Conservation (phyloP, 2,113 vertebrate genomes). For the Antigone vipio region DNA sequence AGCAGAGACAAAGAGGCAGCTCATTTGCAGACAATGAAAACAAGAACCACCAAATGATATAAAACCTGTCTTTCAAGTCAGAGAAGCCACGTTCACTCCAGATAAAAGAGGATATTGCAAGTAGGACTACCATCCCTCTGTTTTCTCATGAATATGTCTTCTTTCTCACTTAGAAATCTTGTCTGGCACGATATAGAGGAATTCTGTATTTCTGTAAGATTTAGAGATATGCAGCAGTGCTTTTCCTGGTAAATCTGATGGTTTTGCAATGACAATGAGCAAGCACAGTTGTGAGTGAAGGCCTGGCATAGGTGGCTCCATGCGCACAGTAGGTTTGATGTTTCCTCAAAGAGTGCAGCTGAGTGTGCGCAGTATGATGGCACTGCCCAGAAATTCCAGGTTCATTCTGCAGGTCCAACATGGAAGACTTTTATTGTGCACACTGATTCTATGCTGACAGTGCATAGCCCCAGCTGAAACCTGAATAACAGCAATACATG, state of each 20-base stretch:
- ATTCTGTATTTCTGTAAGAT: not conserved
- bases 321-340: not conserved
- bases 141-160: not conserved
- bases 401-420: not conserved
- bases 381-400: not conserved
- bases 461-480: not conserved
- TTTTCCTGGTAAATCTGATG: not conserved
- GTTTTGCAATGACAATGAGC: not conserved
- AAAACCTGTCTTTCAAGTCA: not conserved
- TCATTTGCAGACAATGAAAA: not conserved
- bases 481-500: not conserved
- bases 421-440: not conserved
- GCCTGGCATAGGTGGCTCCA: not conserved
- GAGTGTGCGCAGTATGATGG: not conserved
- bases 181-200: not conserved
- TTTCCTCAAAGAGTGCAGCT: not conserved
- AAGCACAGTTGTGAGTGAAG: not conserved
- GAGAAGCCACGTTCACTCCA: not conserved
- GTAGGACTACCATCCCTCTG: not conserved
- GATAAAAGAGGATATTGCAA: not conserved
- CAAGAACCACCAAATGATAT: not conserved
- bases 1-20: not conserved
- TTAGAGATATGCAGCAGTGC: not conserved
- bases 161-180: not conserved
- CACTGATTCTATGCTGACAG: not conserved